Percentiles rank a stretch among this genome's conserved stretches.
These are phyloP conservation scores for Pentamera pediparva DNA, from an alignment of 53 echinoderm and acorn worm species.

Conservation along the genomic window DNA sequence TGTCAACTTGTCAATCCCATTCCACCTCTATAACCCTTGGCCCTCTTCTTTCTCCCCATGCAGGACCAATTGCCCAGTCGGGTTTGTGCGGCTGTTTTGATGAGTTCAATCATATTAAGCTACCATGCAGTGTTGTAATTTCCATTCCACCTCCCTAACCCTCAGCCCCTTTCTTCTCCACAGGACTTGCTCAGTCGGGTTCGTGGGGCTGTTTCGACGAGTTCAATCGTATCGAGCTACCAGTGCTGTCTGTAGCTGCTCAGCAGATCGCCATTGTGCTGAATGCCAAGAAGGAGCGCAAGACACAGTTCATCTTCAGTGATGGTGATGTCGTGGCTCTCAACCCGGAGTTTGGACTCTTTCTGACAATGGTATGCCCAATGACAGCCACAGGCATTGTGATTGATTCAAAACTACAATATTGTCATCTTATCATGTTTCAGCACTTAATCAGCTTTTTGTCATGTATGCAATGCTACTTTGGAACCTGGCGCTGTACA, in stretches of 20 bases:
- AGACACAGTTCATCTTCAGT: conserved; percentile 82
- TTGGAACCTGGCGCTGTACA: too few species aligned
- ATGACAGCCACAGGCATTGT: neutral
- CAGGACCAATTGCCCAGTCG: too few species aligned
- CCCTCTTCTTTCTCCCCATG: too few species aligned
- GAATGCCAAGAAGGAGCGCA: conserved; percentile 89
- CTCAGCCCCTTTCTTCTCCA: conserved; percentile 1
- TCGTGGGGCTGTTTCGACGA: conserved; percentile 99
- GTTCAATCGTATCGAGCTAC: conserved; percentile 96
- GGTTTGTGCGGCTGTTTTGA: too few species aligned
- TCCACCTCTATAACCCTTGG: too few species aligned
- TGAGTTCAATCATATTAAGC: too few species aligned
- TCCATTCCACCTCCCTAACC: too few species aligned
- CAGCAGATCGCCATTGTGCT: conserved; percentile 98
- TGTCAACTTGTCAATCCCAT: too few species aligned
- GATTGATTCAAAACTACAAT: too few species aligned
- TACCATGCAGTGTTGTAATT: too few species aligned
- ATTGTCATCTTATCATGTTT: too few species aligned
- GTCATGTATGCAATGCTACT: neutral
- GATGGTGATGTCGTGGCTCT: conserved; percentile 88
- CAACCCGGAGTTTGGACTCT: conserved; percentile 98
- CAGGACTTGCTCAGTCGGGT: conserved; percentile 96
- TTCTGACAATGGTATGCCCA: conserved; percentile 80
- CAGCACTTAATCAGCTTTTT: neutral
- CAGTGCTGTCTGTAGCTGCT: conserved; percentile 94